Evolutionary conservation across 2,113 vertebrate species (phyloP).

Genomic region (Osmerus eperlanus): DNA sequence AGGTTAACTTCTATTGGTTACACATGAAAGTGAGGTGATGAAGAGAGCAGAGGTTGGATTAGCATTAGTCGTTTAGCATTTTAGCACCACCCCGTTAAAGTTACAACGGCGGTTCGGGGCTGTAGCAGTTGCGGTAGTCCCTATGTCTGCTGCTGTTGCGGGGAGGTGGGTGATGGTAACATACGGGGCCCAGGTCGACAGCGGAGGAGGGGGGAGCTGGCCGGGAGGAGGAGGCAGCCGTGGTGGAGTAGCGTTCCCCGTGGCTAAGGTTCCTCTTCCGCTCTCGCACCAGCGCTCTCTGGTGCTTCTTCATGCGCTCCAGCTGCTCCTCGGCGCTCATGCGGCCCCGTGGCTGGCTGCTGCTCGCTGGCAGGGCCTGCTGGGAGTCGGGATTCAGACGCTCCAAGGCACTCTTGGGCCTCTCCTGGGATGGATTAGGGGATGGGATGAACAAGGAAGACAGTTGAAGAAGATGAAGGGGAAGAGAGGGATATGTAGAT

Average conservation of each 20-base stretch:
- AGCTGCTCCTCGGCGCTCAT: conserved; percentile 97
- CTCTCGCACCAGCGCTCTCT: conserved; percentile 89
- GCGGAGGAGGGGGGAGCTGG: conserved; percentile 56
- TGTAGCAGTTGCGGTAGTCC: conserved; percentile 55
- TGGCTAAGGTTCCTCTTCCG: conserved; percentile 90
- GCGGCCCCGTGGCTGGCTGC: conserved; percentile 60
- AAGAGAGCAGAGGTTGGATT: background rate
- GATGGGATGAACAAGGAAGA: background rate
- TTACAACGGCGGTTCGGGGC: conserved; percentile 44
- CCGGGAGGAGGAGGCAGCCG: conserved; percentile 37
- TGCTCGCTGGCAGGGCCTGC: conserved; percentile 32
- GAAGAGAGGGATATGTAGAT: background rate
- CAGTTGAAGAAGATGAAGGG: background rate
- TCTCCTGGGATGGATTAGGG: conserved; percentile 68
- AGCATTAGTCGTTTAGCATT: conserved; percentile 37
- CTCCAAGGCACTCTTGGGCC: conserved; percentile 98
- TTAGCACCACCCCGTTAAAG: conserved; percentile 47
- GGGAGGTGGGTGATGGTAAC: conserved; percentile 73
- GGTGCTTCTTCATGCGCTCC: conserved; percentile 93
- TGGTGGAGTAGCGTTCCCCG: conserved; percentile 75
- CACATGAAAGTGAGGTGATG: conserved; percentile 20
- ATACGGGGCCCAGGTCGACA: conserved; percentile 86
- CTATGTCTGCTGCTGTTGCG: conserved; percentile 62
- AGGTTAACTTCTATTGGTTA: conserved; percentile 36
- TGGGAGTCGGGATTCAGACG: conserved; percentile 83